Conservation (phyloP, 2,113 vertebrate species). For the Urocolius indicus region DNA sequence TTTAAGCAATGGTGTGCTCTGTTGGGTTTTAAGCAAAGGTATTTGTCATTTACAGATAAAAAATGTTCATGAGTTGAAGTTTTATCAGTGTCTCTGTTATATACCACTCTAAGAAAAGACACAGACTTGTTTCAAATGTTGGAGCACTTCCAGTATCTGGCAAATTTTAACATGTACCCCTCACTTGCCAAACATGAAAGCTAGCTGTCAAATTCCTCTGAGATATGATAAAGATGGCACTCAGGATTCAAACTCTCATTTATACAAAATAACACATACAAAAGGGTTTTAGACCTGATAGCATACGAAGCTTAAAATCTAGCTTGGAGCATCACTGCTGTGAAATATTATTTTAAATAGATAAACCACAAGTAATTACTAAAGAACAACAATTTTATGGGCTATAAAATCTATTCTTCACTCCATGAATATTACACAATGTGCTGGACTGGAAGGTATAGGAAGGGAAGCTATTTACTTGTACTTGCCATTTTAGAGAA, state of each 20-base stretch:
- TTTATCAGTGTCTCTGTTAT: constrained; percentile 73
- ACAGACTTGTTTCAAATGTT: constrained; percentile 44
- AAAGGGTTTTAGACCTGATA: constrained; percentile 27
- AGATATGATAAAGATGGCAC: constrained; percentile 69
- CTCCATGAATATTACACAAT: not conserved
- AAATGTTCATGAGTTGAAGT: constrained; percentile 40
- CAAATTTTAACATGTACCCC: constrained; percentile 69
- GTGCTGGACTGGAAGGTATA: not conserved
- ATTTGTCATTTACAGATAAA: constrained; percentile 76
- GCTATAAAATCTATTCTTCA: not conserved
- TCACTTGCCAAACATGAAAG: constrained; percentile 58
- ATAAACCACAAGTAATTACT: not conserved
- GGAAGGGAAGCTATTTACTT: not conserved
- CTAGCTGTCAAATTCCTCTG: constrained; percentile 71
- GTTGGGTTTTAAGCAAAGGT: constrained; percentile 67
- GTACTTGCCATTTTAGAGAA: not conserved
- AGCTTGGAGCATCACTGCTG: constrained; percentile 60
- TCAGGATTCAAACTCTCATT: constrained; percentile 47
- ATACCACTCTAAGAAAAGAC: constrained; percentile 68
- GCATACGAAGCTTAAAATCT: not conserved
- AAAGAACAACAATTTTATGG: not conserved
- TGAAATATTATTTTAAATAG: constrained; percentile 38
- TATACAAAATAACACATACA: constrained; percentile 59
- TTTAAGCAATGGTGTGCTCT: constrained; percentile 72
- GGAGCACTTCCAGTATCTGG: constrained; percentile 73